Conservation (phyloP, 2,113 vertebrate species). For the Rhea americana region DNA sequence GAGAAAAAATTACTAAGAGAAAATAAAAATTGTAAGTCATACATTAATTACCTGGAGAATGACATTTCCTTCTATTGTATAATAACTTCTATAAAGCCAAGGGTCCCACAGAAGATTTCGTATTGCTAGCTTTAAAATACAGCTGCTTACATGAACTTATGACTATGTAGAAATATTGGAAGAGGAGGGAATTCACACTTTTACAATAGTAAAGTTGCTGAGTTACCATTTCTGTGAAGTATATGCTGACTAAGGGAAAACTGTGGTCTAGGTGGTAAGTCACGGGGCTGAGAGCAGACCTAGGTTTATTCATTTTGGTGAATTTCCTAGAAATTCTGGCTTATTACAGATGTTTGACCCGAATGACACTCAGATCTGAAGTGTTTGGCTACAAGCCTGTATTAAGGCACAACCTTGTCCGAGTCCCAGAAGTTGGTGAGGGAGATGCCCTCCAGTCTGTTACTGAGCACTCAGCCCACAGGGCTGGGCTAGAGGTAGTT, state of each 20-base stretch:
- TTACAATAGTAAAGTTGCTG: background rate
- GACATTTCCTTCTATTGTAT: background rate
- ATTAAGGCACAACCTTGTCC: background rate
- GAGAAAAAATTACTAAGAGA: background rate
- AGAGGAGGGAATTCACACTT: background rate
- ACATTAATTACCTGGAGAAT: background rate
- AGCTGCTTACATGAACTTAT: background rate
- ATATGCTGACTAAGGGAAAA: background rate
- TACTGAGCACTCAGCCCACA: background rate
- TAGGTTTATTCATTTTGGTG: background rate
- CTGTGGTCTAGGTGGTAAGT: background rate
- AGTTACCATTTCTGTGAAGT: background rate
- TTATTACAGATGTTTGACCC: background rate
- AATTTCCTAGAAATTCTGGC: background rate
- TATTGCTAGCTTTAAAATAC: slow-evolving; percentile 1
- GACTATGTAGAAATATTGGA: background rate
- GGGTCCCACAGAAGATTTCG: slow-evolving; percentile 14
- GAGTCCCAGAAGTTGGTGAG: too few species aligned
- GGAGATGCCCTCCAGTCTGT: background rate
- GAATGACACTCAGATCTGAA: background rate
- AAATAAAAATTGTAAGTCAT: background rate
- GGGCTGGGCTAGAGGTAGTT: background rate
- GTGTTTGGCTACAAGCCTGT: background rate
- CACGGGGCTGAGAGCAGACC: background rate
- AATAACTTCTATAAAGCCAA: background rate